These are phyloP conservation scores for Machimus rusticus DNA, from an alignment of 2,888 invertebrate genomes.

Conservation along the genomic window DNA sequence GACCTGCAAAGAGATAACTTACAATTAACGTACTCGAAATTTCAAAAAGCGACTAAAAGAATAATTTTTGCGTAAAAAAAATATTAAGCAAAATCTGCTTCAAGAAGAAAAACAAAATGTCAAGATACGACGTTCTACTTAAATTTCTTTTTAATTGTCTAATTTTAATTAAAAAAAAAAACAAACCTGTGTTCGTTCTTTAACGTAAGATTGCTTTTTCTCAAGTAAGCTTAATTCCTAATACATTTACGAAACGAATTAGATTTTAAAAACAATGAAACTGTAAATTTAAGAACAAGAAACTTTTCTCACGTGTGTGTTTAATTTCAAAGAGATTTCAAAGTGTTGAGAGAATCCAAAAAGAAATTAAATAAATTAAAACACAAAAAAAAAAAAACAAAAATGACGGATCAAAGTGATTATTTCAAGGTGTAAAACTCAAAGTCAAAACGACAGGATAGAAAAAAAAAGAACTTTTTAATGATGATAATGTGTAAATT, in stretches of 20 bases:
- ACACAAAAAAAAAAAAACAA: neutral
- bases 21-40: neutral
- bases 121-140: neutral
- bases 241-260: conserved; percentile 8
- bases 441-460: conserved; percentile 39
- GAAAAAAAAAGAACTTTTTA: conserved; percentile 27
- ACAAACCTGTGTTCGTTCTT: neutral
- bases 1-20: neutral
- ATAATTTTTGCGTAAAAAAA: neutral
- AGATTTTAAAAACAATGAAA: conserved; percentile 18
- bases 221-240: conserved; percentile 16
- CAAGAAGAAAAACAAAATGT: neutral
- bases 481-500: neutral
- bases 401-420: conserved; percentile 1
- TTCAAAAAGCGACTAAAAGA: neutral
- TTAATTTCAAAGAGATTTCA: conserved; percentile 24
- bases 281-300: conserved; percentile 19
- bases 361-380: neutral
- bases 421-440: neutral
- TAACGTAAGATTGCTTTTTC: neutral
- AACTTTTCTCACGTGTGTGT: conserved; percentile 44
- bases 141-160: conserved; percentile 1
- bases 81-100: neutral
- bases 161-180: neutral
- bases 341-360: neutral